These are phyloP conservation scores for Fabriciana adippe DNA, from an alignment of 2,888 invertebrate genomes.

Conservation along the genomic window DNA sequence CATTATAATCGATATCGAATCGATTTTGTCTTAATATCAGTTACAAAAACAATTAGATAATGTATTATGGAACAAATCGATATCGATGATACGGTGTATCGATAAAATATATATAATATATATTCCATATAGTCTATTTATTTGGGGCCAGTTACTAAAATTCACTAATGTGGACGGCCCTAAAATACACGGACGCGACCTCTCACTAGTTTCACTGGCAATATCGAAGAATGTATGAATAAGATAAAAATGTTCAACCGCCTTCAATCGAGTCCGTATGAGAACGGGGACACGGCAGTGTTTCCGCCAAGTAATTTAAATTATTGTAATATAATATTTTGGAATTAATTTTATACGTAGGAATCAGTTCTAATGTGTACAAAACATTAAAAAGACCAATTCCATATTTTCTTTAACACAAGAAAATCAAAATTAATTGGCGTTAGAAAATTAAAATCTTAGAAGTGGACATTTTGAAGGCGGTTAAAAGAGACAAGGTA, in stretches of 20 bases:
- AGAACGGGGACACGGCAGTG: conserved; percentile 15
- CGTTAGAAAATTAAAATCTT: not conserved
- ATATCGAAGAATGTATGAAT: conserved; percentile 25
- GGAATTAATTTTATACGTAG: too few relatives aligned
- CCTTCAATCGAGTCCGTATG: not conserved
- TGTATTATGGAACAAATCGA: not conserved
- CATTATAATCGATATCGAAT: not conserved
- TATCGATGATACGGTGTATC: not conserved
- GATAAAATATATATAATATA: not conserved
- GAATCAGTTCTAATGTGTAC: too few relatives aligned
- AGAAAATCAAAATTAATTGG: conserved; percentile 15
- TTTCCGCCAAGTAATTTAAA: conserved; percentile 1
- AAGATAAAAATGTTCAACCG: conserved; percentile 18
- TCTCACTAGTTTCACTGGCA: conserved; percentile 42
- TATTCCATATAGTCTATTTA: not conserved
- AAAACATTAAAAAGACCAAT: conserved; percentile 6
- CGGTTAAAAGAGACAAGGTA: conserved; percentile 9
- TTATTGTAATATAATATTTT: too few relatives aligned
- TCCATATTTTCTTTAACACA: conserved; percentile 15
- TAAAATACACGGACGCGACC: conserved; percentile 31
- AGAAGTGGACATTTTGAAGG: conserved; percentile 1
- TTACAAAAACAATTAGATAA: too few relatives aligned
- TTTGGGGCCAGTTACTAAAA: conserved; percentile 39
- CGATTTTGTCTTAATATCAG: not conserved
- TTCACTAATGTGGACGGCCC: conserved; percentile 37